phyloP scores from a whole-genome alignment of 2,888 invertebrate species.

The Ophonus ardosiacus region DNA sequence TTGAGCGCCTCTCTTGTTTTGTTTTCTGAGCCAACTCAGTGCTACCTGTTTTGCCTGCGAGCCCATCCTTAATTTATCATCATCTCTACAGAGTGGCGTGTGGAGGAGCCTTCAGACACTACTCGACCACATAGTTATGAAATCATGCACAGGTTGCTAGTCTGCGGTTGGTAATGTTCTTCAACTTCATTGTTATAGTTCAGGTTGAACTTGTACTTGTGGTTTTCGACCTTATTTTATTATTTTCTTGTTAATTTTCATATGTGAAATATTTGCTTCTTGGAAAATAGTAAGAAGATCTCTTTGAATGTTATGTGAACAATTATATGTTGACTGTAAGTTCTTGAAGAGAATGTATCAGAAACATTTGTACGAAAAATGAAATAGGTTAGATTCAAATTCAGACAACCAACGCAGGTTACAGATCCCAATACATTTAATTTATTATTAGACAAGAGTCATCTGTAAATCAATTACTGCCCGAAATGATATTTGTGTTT shows the following conservation, averaged over 20 bases:
- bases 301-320: no score
- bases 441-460: no score
- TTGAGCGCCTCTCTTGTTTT: conserved; percentile 39
- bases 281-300: no score
- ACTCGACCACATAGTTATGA: conserved; percentile 6
- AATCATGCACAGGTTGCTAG: conserved; percentile 17
- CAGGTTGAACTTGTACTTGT: not conserved
- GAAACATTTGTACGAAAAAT: no score
- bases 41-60: conserved; percentile 56
- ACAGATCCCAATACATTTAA: no score
- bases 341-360: no score
- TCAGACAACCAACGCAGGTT: no score
- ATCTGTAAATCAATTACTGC: no score
- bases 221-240: not conserved
- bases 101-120: conserved; percentile 8
- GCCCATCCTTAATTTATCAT: conserved; percentile 50
- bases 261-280: no score
- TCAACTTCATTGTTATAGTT: not conserved
- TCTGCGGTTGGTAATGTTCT: conserved; percentile 22
- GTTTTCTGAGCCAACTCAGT: conserved; percentile 30
- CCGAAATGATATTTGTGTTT: not conserved
- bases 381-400: no score
- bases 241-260: not conserved
- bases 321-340: no score
- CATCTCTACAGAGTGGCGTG: not conserved